These are phyloP conservation scores for Cheilinus undulatus DNA, from an alignment of 2,113 vertebrate genomes.

Conservation along the genomic window DNA sequence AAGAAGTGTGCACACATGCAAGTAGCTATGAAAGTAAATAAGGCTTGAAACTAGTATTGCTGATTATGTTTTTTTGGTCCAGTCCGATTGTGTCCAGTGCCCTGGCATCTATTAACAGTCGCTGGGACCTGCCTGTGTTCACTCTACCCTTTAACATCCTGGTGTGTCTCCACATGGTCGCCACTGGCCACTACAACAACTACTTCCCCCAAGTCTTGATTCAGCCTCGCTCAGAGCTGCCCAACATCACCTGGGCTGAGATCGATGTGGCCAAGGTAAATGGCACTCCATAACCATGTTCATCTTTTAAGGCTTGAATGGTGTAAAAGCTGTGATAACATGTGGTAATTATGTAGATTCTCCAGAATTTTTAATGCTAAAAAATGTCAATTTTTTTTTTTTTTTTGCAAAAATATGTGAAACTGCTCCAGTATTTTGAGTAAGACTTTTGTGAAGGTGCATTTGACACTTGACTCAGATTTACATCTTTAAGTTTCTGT, in stretches of 20 bases:
- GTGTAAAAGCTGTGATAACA: not conserved
- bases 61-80: slow-evolving; percentile 54
- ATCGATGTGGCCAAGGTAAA: slow-evolving; percentile 87
- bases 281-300: too few species aligned
- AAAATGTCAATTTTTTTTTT: not conserved
- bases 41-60: not conserved
- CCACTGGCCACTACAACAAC: slow-evolving; percentile 90
- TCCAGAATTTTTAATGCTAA: not conserved
- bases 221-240: slow-evolving; percentile 77
- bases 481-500: not conserved
- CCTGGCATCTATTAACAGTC: slow-evolving; percentile 88
- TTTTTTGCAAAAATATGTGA: not conserved
- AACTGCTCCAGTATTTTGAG: too few species aligned
- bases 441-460: too few species aligned
- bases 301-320: not conserved
- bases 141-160: slow-evolving; percentile 94
- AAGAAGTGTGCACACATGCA: not conserved
- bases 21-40: too few species aligned
- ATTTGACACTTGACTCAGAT: not conserved
- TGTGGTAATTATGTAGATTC: not conserved
- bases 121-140: slow-evolving; percentile 95
- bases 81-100: slow-evolving; percentile 93
- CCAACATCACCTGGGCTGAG: slow-evolving; percentile 90
- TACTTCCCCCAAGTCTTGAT: slow-evolving; percentile 87
- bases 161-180: slow-evolving; percentile 91